A percentile compares a stretch with the other conserved stretches of the same genome.
phyloP scores from a whole-genome alignment of 23 tunicate genomes.

The Styela plicata region DNA sequence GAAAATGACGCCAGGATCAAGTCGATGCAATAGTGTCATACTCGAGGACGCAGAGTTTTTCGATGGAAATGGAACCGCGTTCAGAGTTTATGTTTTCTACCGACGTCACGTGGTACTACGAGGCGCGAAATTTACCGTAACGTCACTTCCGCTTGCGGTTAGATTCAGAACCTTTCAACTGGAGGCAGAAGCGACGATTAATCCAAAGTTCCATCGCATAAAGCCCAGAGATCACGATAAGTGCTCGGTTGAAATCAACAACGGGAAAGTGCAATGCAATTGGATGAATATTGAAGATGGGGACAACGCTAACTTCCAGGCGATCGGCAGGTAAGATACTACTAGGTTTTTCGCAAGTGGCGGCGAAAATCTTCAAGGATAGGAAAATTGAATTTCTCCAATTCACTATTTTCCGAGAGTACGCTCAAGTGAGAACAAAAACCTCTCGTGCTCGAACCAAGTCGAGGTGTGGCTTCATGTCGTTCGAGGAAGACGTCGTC shows the following conservation, averaged over 20 bases:
- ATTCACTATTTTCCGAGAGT: no score
- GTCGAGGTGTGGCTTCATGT: no score
- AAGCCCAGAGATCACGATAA: conserved; percentile 2
- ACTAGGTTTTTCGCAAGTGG: no score
- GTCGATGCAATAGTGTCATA: conserved; percentile 8
- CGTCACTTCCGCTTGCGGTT: conserved; percentile 14
- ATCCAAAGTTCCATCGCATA: not conserved
- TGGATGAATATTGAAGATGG: conserved; percentile 26
- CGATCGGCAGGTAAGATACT: not conserved
- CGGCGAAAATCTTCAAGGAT: no score
- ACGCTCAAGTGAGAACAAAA: no score
- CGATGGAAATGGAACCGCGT: not conserved
- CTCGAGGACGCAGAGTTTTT: conserved; percentile 20
- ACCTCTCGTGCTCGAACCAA: no score
- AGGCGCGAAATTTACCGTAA: conserved; percentile 9
- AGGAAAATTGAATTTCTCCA: no score
- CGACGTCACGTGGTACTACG: not conserved
- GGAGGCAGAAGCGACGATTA: not conserved
- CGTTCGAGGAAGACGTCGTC: no score
- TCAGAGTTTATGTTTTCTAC: conserved; percentile 15
- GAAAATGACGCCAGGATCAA: not conserved
- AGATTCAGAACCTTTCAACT: not conserved
- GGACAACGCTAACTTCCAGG: conserved; percentile 9
- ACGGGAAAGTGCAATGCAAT: conserved; percentile 6
- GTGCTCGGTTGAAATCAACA: conserved; percentile 9